These are phyloP conservation scores for Raja brachyura DNA, from an alignment of 2,113 vertebrate species.

Conservation along the genomic window DNA sequence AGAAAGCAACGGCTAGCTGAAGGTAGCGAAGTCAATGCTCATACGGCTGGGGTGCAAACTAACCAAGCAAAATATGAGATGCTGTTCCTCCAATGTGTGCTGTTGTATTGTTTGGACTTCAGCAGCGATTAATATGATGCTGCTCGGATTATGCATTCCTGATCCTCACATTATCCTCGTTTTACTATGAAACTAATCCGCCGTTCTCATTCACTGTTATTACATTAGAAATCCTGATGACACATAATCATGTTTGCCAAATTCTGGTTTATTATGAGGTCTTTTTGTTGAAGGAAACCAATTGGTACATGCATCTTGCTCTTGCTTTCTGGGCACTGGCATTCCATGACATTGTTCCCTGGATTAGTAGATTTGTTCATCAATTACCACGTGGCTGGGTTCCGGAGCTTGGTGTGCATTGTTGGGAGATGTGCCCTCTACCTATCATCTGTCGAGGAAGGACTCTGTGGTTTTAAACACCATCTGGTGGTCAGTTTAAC, in stretches of 20 bases:
- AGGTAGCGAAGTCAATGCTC: too few species aligned
- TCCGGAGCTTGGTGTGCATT: not conserved
- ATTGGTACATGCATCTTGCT: not conserved
- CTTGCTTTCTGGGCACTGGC: not conserved
- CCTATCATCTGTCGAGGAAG: not conserved
- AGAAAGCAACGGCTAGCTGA: too few species aligned
- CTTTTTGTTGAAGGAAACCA: not conserved
- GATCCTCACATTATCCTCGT: not conserved
- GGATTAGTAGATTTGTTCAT: too few species aligned
- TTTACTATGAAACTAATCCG: not conserved
- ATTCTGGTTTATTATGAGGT: not conserved
- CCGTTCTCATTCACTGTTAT: not conserved
- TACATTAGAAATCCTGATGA: not conserved
- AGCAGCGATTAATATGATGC: not conserved
- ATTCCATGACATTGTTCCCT: not conserved
- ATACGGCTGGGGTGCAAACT: too few species aligned
- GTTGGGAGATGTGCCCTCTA: not conserved
- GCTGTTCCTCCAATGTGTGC: too few species aligned
- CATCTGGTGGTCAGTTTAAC: slow-evolving; percentile 25
- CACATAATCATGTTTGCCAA: not conserved
- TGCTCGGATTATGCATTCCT: not conserved
- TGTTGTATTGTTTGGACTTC: slow-evolving; percentile 1
- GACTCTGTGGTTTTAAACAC: not conserved
- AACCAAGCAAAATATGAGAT: too few species aligned
- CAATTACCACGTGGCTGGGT: not conserved